Evolutionary conservation across 2,113 vertebrate genomes (phyloP), one percentile per base, ranked within the genome.

Genomic region (Engystomops pustulosus): DNA sequence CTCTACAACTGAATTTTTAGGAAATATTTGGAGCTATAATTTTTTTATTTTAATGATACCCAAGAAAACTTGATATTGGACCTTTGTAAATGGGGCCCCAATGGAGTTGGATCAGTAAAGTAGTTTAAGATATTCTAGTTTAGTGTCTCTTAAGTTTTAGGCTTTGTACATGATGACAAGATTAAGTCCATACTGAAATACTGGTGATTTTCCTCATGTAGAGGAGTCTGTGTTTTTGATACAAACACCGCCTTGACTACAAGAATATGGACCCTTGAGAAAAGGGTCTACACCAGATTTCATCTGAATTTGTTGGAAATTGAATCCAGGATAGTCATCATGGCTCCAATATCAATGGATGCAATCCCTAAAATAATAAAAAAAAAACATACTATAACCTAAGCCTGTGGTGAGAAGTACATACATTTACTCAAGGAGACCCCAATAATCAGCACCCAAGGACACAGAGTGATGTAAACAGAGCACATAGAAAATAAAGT

Each of bases 401-500:
- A 62, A 44, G 18, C 6, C 60, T 27, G 53, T 79, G 76, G 17
- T 58, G 75, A 25, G 10, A 23, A 18, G 10, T 60, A 30, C 51
- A 60, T 60, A 79, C 27, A 30, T 12, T 18, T 80, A 53, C 20
- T 34, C 38, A 11, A 49, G 36, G n/a, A 47, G 65, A 44, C 14
- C 62, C 5, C n/a, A 25, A 58, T 44, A 58, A 58, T 34, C 5
- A 25, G 38, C 30, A 20, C 20, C 70, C 67, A 82, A 60, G 41
- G 36, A 45, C 18, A 62, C 49, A 74, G 67, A 65, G 44, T 67
- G 81, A 62, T 76, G 38, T 44, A 83, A 38, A 65, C 17, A 7
- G 55, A 77, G 72, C 72, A 78, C 60, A 76, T 77, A 67, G 23
- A 32, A 38, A 77, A 84, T 84, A 84, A 84, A 84, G 82, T 84